A percentile compares a stretch with the other conserved stretches of the same genome.
Evolutionary conservation across 2,888 invertebrate genomes (phyloP).

Genomic region (Colostygia pectinataria): DNA sequence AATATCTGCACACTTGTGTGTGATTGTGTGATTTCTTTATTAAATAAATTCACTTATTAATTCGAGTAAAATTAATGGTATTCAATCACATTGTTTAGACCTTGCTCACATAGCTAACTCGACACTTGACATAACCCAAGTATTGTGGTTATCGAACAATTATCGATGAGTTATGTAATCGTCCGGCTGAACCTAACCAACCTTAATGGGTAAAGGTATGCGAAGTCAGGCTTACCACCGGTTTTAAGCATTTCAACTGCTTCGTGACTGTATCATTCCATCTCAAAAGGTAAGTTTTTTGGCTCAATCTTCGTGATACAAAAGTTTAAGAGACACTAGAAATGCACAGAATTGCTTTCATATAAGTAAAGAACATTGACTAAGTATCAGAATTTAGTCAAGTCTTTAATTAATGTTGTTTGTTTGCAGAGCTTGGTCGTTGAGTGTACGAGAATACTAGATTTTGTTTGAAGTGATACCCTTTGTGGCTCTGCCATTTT

Average conservation of each 20-base stretch:
- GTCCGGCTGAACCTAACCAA: too few relatives aligned
- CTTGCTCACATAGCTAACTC: too few relatives aligned
- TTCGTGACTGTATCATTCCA: slow-evolving; percentile 1
- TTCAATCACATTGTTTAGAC: too few relatives aligned
- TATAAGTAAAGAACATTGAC: not conserved
- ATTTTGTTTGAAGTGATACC: slow-evolving; percentile 27
- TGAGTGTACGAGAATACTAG: slow-evolving; percentile 12
- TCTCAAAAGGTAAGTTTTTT: slow-evolving; percentile 15
- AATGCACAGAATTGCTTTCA: slow-evolving; percentile 2
- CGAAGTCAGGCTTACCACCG: not conserved
- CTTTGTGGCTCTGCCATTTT: slow-evolving; percentile 21
- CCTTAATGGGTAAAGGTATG: too few relatives aligned
- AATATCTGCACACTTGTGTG: too few relatives aligned
- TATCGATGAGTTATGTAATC: too few relatives aligned
- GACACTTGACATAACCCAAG: too few relatives aligned
- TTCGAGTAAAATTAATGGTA: too few relatives aligned
- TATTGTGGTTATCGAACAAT: too few relatives aligned
- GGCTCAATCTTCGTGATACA: slow-evolving; percentile 4
- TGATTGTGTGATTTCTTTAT: too few relatives aligned
- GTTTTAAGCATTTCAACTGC: slow-evolving; percentile 5
- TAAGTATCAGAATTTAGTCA: not conserved
- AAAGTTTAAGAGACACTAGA: slow-evolving; percentile 12
- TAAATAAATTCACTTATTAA: too few relatives aligned
- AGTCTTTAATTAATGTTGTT: slow-evolving; percentile 2
- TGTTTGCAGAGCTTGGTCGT: slow-evolving; percentile 5